Conservation (phyloP, 2,888 invertebrate genomes). For the Diplolepis rosae region DNA sequence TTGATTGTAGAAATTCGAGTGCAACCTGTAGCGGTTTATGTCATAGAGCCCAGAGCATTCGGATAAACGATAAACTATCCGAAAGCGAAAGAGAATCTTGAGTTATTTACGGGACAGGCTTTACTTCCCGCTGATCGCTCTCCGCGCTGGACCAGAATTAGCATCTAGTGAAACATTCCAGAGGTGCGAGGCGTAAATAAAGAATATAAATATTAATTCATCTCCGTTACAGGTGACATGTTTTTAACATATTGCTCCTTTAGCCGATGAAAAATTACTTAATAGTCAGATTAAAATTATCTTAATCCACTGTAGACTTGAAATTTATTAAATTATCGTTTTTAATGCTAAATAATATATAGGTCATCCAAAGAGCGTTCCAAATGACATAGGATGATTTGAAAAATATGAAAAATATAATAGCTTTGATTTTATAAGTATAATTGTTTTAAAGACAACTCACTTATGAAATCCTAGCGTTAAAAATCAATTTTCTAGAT, state of each 20-base stretch:
- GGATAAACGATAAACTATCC: slow-evolving; percentile 41
- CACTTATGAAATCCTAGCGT: too few relatives aligned
- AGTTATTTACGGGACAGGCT: slow-evolving; percentile 56
- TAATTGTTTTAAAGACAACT: too few relatives aligned
- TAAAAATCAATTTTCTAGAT: too few relatives aligned
- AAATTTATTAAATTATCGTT: too few relatives aligned
- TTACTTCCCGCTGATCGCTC: slow-evolving; percentile 41
- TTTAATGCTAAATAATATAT: too few relatives aligned
- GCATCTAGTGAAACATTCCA: slow-evolving; percentile 43
- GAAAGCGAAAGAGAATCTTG: slow-evolving; percentile 59
- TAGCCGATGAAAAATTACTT: not conserved
- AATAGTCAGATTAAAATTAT: not conserved
- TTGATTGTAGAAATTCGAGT: slow-evolving; percentile 8
- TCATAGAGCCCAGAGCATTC: slow-evolving; percentile 33
- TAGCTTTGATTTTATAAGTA: too few relatives aligned
- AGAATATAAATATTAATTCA: slow-evolving; percentile 55
- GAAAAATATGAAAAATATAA: too few relatives aligned
- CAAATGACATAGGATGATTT: too few relatives aligned
- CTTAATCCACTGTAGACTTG: too few relatives aligned
- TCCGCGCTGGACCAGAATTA: slow-evolving; percentile 41
- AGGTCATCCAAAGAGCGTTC: too few relatives aligned
- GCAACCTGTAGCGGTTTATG: not conserved
- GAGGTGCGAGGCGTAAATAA: slow-evolving; percentile 44
- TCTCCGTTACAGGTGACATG: not conserved
- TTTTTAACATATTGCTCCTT: not conserved